phyloP scores from a whole-genome alignment of 2,113 vertebrate species.

The Brachypodius melanocephalos region DNA sequence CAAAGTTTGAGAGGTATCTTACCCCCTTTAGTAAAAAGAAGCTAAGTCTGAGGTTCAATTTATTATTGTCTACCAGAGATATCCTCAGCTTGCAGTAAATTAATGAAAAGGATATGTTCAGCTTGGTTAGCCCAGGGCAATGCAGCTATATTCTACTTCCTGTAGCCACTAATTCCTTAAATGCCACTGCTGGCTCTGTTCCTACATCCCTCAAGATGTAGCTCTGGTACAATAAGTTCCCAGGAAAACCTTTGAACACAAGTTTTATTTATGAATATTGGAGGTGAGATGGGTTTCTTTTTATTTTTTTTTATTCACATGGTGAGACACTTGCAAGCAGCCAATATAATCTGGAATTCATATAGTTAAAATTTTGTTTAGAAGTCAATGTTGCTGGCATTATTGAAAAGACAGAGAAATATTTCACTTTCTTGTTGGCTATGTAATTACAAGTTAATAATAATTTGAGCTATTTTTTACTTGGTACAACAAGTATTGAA shows the following conservation, averaged over 20 bases:
- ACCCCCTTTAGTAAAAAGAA: background rate
- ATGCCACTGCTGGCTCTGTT: background rate
- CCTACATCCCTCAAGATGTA: background rate
- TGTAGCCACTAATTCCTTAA: background rate
- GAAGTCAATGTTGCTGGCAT: background rate
- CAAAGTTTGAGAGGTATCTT: background rate
- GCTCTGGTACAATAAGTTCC: background rate
- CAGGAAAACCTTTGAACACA: background rate
- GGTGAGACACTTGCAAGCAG: background rate
- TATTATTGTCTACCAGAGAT: background rate
- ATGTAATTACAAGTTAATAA: background rate
- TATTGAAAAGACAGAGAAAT: background rate
- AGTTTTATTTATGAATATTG: background rate
- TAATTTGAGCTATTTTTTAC: background rate
- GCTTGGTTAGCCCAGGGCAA: background rate
- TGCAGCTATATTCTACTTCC: background rate
- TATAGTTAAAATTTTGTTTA: background rate
- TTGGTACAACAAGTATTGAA: background rate
- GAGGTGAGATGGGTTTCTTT: fast-evolving
- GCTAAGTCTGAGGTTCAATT: background rate
- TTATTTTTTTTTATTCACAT: background rate
- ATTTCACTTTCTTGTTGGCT: background rate
- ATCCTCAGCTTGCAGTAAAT: background rate
- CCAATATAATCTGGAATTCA: background rate
- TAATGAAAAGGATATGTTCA: constrained; percentile 1